Evolutionary conservation across 2,888 invertebrate species (phyloP).

Genomic region (Cheilosia urbana): DNA sequence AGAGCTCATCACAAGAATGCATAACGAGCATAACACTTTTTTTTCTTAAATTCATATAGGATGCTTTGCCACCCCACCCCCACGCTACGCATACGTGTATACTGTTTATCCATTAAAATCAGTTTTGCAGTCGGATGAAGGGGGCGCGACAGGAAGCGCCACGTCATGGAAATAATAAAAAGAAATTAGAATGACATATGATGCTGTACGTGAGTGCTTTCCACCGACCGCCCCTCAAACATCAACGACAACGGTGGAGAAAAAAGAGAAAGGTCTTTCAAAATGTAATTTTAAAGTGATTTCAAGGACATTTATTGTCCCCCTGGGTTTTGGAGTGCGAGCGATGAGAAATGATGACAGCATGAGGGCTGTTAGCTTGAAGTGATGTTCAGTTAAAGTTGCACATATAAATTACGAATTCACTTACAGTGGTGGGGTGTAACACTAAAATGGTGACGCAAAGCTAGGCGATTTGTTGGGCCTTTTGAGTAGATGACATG

Average conservation of each 20-base stretch:
- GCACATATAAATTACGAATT: conserved; percentile 58
- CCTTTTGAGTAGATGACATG: not conserved
- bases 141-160: not conserved
- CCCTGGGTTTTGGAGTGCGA: conserved; percentile 12
- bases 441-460: conserved; percentile 29
- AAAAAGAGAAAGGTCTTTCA: conserved; percentile 53
- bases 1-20: conserved; percentile 47
- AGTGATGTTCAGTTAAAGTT: conserved; percentile 56
- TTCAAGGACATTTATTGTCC: conserved; percentile 65
- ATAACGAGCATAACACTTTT: conserved; percentile 42
- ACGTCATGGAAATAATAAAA: conserved; percentile 61
- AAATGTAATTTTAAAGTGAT: conserved; percentile 60
- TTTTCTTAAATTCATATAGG: conserved; percentile 5
- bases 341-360: conserved; percentile 64
- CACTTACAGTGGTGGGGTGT: conserved; percentile 46
- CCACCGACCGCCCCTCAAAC: not conserved
- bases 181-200: conserved; percentile 73
- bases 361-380: conserved; percentile 57
- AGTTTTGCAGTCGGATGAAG: conserved; percentile 47
- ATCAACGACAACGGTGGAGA: conserved; percentile 26
- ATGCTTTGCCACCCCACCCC: conserved; percentile 47
- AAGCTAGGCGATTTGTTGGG: not conserved
- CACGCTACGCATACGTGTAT: not conserved
- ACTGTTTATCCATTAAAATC: conserved; percentile 64
- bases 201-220: conserved; percentile 66